Conservation (phyloP, 2,888 invertebrate genomes). For the Melitaea athalia region DNA sequence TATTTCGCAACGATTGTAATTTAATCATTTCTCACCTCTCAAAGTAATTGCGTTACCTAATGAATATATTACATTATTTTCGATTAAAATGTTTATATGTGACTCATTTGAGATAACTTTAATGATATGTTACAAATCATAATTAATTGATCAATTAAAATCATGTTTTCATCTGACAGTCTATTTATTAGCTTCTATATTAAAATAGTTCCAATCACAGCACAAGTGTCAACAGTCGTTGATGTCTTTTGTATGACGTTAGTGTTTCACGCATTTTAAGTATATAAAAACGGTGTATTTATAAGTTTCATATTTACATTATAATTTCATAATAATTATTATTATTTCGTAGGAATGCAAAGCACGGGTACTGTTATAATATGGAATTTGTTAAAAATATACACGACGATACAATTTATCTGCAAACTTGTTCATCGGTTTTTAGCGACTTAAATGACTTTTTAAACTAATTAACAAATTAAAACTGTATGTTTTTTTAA, state of each 20-base stretch:
- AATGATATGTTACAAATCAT: not conserved
- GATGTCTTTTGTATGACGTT: not conserved
- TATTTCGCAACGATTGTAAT: conserved; percentile 30
- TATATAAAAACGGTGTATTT: not conserved
- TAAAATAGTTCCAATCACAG: too few relatives aligned
- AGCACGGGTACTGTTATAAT: not conserved
- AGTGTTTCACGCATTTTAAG: not conserved
- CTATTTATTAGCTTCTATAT: not conserved
- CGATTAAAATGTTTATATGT: not conserved
- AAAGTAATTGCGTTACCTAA: conserved; percentile 17
- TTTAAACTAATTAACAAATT: not conserved
- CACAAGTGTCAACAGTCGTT: not conserved
- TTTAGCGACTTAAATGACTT: not conserved
- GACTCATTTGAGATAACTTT: not conserved
- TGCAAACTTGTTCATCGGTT: not conserved
- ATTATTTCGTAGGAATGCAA: not conserved
- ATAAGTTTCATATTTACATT: not conserved
- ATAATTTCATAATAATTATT: not conserved
- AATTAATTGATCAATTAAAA: conserved; percentile 3
- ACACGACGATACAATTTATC: not conserved
- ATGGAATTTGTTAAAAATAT: not conserved
- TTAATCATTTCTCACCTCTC: conserved; percentile 20
- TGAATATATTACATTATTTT: conserved; percentile 6
- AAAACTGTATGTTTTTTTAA: too few relatives aligned
- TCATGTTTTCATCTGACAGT: not conserved